A percentile compares a stretch with the other conserved stretches of the same genome.
Evolutionary conservation across 2,888 invertebrate genomes (phyloP).

Genomic region (Trichopoda pennipes): DNA sequence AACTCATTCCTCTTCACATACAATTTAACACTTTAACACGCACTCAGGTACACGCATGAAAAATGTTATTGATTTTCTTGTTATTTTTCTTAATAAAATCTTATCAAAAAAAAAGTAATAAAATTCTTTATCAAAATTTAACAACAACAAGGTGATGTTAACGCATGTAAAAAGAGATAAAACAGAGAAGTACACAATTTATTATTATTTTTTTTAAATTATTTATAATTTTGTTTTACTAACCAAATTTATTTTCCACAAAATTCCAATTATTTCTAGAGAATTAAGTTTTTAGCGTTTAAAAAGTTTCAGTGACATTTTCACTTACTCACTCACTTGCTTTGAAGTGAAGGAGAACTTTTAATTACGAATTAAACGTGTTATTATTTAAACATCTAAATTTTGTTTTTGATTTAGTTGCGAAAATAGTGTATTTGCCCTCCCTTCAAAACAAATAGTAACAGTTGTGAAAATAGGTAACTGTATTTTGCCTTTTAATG

Average conservation of each 20-base stretch:
- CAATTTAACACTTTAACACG: constrained; percentile 5
- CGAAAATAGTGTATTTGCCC: neutral
- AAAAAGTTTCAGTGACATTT: neutral
- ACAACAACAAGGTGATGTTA: constrained; percentile 15
- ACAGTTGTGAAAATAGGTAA: neutral
- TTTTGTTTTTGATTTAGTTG: neutral
- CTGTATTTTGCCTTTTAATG: neutral
- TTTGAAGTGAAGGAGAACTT: neutral
- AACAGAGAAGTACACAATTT: neutral
- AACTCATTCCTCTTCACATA: constrained; percentile 9
- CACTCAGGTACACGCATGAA: neutral
- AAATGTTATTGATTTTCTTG: constrained; percentile 37
- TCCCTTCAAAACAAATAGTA: neutral
- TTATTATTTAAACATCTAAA: neutral
- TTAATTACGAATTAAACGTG: too few species aligned
- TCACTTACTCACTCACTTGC: constrained; percentile 50
- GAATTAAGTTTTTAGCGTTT: too few species aligned
- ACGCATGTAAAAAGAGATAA: neutral
- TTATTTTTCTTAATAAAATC: neutral
- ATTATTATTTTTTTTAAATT: too few species aligned
- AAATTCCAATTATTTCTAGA: too few species aligned
- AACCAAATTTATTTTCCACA: too few species aligned
- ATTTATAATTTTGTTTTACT: too few species aligned
- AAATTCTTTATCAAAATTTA: constrained; percentile 46
- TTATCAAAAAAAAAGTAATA: constrained; percentile 2